Conservation (phyloP, 2,113 vertebrate genomes). For the Lutjanus erythropterus region DNA sequence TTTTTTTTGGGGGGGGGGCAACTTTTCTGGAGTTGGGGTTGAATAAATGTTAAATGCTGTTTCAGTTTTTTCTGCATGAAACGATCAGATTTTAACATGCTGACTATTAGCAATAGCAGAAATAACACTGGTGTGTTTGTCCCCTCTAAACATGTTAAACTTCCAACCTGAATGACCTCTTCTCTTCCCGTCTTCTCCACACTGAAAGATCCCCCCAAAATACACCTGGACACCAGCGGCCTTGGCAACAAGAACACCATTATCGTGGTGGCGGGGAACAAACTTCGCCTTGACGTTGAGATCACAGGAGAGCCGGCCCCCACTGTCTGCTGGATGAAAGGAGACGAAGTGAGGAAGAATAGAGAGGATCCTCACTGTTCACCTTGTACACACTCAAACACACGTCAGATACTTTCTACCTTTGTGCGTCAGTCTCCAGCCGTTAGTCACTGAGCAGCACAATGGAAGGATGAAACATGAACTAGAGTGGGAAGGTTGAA, state of each 20-base stretch:
- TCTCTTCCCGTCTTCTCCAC: neutral
- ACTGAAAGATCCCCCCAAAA: slow-evolving; percentile 91
- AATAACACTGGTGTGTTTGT: neutral
- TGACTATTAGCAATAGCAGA: neutral
- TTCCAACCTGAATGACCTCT: neutral
- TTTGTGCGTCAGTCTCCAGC: slow-evolving; percentile 47
- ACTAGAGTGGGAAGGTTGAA: slow-evolving; percentile 43
- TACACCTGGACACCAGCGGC: slow-evolving; percentile 89
- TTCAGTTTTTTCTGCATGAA: neutral
- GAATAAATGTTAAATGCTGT: neutral
- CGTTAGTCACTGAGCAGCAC: slow-evolving; percentile 25
- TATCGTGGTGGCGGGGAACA: slow-evolving; percentile 92
- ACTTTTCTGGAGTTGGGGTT: too few relatives aligned
- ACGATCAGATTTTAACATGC: neutral
- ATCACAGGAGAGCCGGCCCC: slow-evolving; percentile 91
- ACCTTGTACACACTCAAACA: slow-evolving; percentile 13
- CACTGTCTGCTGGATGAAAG: slow-evolving; percentile 87
- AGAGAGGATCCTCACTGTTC: slow-evolving; percentile 5
- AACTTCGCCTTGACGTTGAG: slow-evolving; percentile 90
- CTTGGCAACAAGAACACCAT: slow-evolving; percentile 85
- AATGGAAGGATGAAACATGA: slow-evolving; percentile 26
- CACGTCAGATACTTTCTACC: slow-evolving; percentile 15
- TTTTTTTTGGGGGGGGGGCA: too few relatives aligned
- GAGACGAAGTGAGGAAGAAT: slow-evolving; percentile 78
- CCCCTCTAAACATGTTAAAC: neutral